Percentiles rank a stretch among this genome's conserved stretches.
These are phyloP conservation scores for Rotaria macrura DNA, from an alignment of 2,888 invertebrate genomes.

Conservation along the genomic window DNA sequence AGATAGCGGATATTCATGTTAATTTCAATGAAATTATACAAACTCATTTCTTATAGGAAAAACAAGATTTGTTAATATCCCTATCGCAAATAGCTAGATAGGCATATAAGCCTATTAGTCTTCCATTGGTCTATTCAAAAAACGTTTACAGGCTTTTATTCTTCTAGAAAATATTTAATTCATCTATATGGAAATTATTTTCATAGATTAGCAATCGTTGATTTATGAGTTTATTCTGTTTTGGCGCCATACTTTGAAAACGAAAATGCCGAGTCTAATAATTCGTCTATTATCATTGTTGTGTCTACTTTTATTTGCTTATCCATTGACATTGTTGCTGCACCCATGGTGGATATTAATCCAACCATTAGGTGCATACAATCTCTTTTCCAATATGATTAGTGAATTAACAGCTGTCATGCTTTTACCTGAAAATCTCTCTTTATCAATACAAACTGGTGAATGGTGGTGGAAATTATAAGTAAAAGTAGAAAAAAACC, in stretches of 20 bases:
- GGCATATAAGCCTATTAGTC: too few species aligned
- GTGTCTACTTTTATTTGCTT: background rate
- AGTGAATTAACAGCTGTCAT: background rate
- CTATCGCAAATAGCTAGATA: too few species aligned
- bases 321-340: background rate
- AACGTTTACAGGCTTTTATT: too few species aligned
- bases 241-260: background rate
- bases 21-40: too few species aligned
- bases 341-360: slow-evolving; percentile 18
- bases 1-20: too few species aligned
- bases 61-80: too few species aligned
- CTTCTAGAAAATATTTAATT: too few species aligned
- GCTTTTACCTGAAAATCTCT: background rate
- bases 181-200: too few species aligned
- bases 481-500: background rate
- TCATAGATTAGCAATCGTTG: too few species aligned
- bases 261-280: background rate
- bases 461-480: background rate
- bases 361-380: background rate
- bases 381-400: background rate
- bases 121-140: too few species aligned
- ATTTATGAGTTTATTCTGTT: background rate
- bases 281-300: background rate
- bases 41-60: too few species aligned
- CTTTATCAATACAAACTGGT: background rate